Evolutionary conservation across 2,888 invertebrate genomes (phyloP).

Genomic region (Meteorus cinctellus): DNA sequence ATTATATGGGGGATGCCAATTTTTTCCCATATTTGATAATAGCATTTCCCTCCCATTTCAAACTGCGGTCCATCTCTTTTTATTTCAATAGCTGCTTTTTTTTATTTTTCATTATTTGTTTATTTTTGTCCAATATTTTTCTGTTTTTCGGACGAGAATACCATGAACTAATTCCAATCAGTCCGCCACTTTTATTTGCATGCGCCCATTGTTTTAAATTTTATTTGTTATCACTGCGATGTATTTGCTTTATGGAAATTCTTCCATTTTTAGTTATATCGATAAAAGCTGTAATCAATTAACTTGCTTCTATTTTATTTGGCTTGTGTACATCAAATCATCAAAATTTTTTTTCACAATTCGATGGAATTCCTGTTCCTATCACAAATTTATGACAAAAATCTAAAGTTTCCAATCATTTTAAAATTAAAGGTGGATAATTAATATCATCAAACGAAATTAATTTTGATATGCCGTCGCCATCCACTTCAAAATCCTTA

Average conservation of each 20-base stretch:
- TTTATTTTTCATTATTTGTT: not conserved
- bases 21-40: too few species aligned
- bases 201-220: not conserved
- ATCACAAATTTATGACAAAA: not conserved
- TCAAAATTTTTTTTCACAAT: not conserved
- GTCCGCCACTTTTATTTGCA: not conserved
- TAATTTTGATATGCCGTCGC: too few species aligned
- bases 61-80: not conserved
- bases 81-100: not conserved
- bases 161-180: not conserved
- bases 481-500: too few species aligned
- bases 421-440: too few species aligned
- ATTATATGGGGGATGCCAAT: too few species aligned
- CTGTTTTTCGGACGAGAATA: not conserved
- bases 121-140: not conserved
- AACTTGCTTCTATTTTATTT: not conserved
- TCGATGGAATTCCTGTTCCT: not conserved
- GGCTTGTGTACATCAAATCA: not conserved
- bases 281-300: not conserved
- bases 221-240: not conserved
- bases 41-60: too few species aligned
- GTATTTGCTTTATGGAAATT: not conserved
- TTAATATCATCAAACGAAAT: too few species aligned
- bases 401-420: too few species aligned
- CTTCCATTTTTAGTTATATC: not conserved